Evolutionary conservation across 2,797 vertebrate species (phyloP), one percentile per base, ranked within the genome.

Genomic region (Paguma larvata): DNA sequence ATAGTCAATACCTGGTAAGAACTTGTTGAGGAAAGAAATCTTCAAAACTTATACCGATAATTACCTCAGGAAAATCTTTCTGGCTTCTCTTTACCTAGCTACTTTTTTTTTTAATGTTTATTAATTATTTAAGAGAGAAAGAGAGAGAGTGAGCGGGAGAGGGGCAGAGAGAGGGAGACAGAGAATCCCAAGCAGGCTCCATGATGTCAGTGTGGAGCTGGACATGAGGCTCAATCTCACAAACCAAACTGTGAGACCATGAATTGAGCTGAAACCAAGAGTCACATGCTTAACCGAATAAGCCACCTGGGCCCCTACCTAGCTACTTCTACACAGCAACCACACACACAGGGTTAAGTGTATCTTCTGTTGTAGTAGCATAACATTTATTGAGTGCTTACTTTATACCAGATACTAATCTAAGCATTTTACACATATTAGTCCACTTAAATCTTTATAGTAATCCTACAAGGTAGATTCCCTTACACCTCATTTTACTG

Each of bases 21-120:
- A 80, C 59, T 91, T 73, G 4, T 78, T 65, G 41, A 90, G 89
- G 63, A 97, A 85, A 80, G 46, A 78, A 89, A 92, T 92, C 87
- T 91, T 67, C 3, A 90, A 85, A 65, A 87, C 38, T 93, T 90
- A 46, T 8, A 15, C 86, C 41, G 87, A 56, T 23, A 93, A 73
- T 77, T 82, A 83, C 46, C 63, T 70, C 51, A 63, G 53, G 56
- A 80, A 89, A 92, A 38, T 44, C 27, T 72, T 95, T 30, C 53
- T 84, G 67, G 59, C 32, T 93, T 73, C n/a, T 88, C 27, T 21
- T 82, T 73, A 94, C 8, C 46, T 75, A 68, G 6, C 78, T 68
- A 59, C 30, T 19, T 53, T 53, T 53, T 16, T 53, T 53, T 5
- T 16, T 16, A 53, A 9, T 59, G 21, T 59, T 9, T 59, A 23